Base-by-base conservation (phyloP, 2,888 invertebrate species). In the Polyommatus icarus region DNA sequence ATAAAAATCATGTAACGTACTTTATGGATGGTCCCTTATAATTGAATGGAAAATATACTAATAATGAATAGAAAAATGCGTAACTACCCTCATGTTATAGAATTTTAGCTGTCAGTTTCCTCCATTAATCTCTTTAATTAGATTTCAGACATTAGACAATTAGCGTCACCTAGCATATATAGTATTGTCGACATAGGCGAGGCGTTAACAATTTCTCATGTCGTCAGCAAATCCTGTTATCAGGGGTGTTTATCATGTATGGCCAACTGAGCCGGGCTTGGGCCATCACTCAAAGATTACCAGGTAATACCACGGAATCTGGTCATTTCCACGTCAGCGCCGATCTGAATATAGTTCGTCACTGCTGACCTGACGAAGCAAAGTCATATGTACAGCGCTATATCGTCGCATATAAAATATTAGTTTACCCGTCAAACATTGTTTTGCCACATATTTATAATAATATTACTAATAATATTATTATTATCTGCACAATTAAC, bases 221-320 rank as follows among this genome's bases (percentile, higher is more conserved):
- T 67, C 29, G 67, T 32, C 67, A 67, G 29, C 67, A 15, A 67
- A 29, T 67, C 67, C 67, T 32, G 67, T 32, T 67, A 67, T 67
- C 67, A 24, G 61, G 29, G 29, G 29, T 32, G 15, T 67, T 67
- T 67, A 67, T 67, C 67, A 67, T 32, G 29, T 67, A 67, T 67
- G 67, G 29, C 67, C 29, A 67, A 67, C 67, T 67, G 29, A 67
- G 67, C 67, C 29, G 15, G 12, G 61, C 24, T 20, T n/a, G 59
- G 59, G 61, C 61, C 32, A 67, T 67, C 29, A 32, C 67, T 67
- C 67, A 67, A 29, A 67, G 67, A 67, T 67, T 67, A 67, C 67
- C 29, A 29, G 67, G 67, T 67, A 32, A 29, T 67, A 29, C 67
- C 29, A 18, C 15, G 29, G 29, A 12, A 67, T 67, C 29, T 15